phyloP scores from a whole-genome alignment of 2,797 vertebrate species.

The Acipenser transmontanus region DNA sequence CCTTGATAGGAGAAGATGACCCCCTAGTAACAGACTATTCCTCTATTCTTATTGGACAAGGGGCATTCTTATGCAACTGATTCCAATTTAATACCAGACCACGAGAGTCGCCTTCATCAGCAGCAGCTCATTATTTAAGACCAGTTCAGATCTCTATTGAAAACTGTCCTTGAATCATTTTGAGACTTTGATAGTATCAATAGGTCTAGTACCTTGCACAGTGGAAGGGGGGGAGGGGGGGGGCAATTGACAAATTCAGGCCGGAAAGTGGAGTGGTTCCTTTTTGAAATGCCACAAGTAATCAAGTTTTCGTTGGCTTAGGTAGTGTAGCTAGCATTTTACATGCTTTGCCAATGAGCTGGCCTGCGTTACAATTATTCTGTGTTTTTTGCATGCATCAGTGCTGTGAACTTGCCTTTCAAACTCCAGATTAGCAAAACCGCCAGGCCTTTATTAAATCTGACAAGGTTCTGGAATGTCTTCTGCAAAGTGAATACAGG shows the following conservation, averaged over 20 bases:
- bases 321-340: background rate
- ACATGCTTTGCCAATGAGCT: background rate
- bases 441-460: constrained; percentile 40
- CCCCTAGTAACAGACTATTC: background rate
- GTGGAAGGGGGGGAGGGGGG: too few relatives aligned
- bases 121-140: background rate
- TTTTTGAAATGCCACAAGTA: background rate
- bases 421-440: background rate
- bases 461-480: constrained; percentile 15
- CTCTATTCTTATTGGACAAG: background rate
- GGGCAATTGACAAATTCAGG: too few relatives aligned
- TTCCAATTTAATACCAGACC: background rate
- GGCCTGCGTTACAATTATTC: background rate
- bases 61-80: background rate
- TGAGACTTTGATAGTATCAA: background rate
- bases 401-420: background rate
- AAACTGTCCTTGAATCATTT: constrained; percentile 1
- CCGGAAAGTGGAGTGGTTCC: too few relatives aligned
- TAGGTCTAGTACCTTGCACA: too few relatives aligned
- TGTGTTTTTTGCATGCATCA: background rate
- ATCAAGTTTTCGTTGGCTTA: background rate
- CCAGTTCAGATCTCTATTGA: background rate
- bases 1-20: constrained; percentile 3
- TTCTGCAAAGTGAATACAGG: background rate
- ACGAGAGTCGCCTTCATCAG: background rate